These are phyloP conservation scores for Arvicanthis niloticus DNA, from an alignment of 2,113 vertebrate species.

Conservation along the genomic window DNA sequence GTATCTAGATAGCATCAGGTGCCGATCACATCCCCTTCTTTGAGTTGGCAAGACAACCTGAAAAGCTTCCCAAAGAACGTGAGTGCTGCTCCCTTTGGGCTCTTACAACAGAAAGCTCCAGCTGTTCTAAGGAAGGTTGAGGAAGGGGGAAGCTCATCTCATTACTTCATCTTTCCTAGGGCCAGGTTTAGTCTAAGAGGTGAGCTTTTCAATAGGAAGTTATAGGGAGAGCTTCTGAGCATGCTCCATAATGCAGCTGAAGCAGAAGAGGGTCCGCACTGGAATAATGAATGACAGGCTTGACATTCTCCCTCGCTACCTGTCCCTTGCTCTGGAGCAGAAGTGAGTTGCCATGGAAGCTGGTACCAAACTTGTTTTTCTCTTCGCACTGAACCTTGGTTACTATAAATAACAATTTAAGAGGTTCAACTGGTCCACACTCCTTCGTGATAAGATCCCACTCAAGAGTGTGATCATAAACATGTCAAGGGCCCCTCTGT, in stretches of 20 bases:
- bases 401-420: conserved; percentile 71
- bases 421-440: conserved; percentile 53
- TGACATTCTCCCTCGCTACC: neutral
- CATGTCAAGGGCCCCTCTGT: conserved; percentile 56
- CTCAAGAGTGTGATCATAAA: conserved; percentile 66
- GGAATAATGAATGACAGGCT: neutral
- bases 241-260: neutral
- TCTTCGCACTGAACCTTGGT: conserved; percentile 67
- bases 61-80: neutral
- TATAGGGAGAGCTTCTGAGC: neutral
- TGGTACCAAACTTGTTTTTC: neutral
- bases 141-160: neutral
- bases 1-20: neutral
- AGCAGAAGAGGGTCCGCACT: neutral
- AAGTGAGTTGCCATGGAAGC: conserved; percentile 55
- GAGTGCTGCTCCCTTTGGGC: neutral
- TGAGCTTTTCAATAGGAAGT: neutral
- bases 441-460: conserved; percentile 72
- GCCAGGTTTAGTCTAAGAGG: neutral
- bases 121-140: neutral
- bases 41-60: neutral
- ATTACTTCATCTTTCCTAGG: neutral
- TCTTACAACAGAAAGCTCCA: neutral
- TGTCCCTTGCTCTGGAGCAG: conserved; percentile 20
- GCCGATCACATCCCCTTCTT: neutral